Evolutionary conservation across 2,888 invertebrate genomes (phyloP).

Genomic region (Troilus luridus): DNA sequence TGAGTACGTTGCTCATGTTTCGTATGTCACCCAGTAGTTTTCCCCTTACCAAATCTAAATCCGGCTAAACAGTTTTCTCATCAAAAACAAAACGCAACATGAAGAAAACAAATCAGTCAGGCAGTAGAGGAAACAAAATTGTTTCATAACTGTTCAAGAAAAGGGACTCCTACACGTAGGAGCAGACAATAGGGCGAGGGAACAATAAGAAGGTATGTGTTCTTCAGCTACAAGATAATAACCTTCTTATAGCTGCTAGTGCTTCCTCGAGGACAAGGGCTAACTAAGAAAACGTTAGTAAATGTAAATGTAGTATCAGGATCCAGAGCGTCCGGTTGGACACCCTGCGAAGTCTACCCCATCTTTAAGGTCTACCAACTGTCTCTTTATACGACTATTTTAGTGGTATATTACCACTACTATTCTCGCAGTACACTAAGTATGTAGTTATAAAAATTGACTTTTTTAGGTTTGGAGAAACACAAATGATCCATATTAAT

Average conservation of each 20-base stretch:
- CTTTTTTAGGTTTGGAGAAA: not conserved
- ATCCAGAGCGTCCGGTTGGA: not conserved
- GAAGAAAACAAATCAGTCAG: not conserved
- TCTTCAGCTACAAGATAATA: not conserved
- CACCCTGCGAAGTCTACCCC: not conserved
- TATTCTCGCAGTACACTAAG: not conserved
- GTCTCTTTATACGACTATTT: not conserved
- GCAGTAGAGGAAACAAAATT: not conserved
- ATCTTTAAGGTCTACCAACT: not conserved
- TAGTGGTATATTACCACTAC: no score
- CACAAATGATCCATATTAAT: not conserved
- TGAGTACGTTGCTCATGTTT: no score
- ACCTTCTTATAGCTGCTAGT: not conserved
- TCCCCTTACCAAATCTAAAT: no score
- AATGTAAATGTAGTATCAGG: not conserved
- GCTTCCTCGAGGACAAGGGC: not conserved
- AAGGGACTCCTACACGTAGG: not conserved
- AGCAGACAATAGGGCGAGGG: not conserved
- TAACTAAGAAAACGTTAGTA: not conserved
- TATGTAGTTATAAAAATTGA: not conserved
- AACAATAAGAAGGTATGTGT: not conserved
- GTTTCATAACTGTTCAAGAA: conserved; percentile 2
- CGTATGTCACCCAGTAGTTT: no score
- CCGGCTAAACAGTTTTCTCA: no score
- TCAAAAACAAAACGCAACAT: not conserved